phyloP scores from a whole-genome alignment of 2,888 invertebrate genomes.

The Onthophagus sagittarius region DNA sequence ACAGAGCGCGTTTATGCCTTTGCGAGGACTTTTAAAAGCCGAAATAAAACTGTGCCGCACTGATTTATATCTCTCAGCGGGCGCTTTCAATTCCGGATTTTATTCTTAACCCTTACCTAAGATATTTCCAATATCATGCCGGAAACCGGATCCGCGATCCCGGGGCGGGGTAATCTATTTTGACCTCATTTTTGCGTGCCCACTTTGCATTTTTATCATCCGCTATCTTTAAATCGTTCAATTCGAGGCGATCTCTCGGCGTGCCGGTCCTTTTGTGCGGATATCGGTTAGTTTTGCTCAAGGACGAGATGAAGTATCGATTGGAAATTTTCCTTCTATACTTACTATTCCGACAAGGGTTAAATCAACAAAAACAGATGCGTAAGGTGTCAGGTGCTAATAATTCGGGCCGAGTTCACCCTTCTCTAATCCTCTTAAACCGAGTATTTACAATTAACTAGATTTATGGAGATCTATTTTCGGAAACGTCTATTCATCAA shows the following conservation, averaged over 20 bases:
- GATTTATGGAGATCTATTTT: not conserved
- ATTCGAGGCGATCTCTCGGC: not conserved
- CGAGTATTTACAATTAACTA: not conserved
- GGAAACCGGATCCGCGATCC: not conserved
- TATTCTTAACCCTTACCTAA: not conserved
- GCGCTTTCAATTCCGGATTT: not conserved
- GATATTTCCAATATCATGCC: not conserved
- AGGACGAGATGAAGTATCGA: not conserved
- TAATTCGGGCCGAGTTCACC: not conserved
- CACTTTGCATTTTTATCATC: not conserved
- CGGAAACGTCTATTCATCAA: not conserved
- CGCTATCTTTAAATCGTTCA: not conserved
- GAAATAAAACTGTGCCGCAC: not conserved
- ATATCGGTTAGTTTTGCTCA: not conserved
- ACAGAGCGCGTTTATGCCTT: not conserved
- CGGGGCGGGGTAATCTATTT: not conserved
- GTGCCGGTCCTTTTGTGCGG: not conserved
- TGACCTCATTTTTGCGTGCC: not conserved
- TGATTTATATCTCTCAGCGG: not conserved
- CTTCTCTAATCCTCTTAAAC: not conserved
- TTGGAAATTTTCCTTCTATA: not conserved
- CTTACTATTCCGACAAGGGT: not conserved
- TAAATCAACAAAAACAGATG: not conserved
- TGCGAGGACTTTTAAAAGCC: not conserved
- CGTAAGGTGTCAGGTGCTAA: not conserved